Conservation (phyloP, 2,888 invertebrate genomes). For the Isotomurus palustris region DNA sequence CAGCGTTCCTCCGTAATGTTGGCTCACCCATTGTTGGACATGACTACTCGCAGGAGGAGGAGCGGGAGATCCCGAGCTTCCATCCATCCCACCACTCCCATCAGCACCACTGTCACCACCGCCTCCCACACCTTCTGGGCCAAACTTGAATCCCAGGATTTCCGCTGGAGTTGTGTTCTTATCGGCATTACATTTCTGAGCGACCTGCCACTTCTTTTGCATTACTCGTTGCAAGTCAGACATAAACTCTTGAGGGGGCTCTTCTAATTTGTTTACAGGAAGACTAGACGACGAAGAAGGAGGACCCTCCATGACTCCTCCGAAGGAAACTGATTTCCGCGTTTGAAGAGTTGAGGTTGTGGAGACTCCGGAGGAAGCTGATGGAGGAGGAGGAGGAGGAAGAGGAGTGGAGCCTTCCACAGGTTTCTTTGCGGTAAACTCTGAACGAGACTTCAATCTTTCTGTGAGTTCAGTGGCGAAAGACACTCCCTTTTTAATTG, state of each 20-base stretch:
- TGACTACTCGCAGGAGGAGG: conserved; percentile 18
- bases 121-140: neutral
- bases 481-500: conserved; percentile 41
- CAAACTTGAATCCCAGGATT: conserved; percentile 73
- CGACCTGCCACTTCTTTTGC: conserved; percentile 76
- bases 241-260: conserved; percentile 64
- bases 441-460: conserved; percentile 42
- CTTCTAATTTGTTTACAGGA: conserved; percentile 47
- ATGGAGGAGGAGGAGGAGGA: conserved; percentile 4
- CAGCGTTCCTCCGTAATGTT: conserved; percentile 35
- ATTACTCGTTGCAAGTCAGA: conserved; percentile 86
- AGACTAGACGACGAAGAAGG: conserved; percentile 61
- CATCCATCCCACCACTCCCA: neutral
- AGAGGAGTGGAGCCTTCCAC: neutral
- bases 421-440: conserved; percentile 12
- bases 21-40: conserved; percentile 43
- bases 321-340: conserved; percentile 20
- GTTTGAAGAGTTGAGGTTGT: conserved; percentile 2
- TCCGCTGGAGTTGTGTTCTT: conserved; percentile 85
- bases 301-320: conserved; percentile 53
- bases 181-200: conserved; percentile 84
- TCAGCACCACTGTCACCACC: neutral
- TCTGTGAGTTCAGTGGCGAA: conserved; percentile 44
- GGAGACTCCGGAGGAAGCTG: neutral
- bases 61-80: neutral